A percentile compares a stretch with the other conserved stretches of the same genome.
These are phyloP conservation scores for Tachypleus tridentatus DNA, from an alignment of 1,140 invertebrate species.

Conservation along the genomic window DNA sequence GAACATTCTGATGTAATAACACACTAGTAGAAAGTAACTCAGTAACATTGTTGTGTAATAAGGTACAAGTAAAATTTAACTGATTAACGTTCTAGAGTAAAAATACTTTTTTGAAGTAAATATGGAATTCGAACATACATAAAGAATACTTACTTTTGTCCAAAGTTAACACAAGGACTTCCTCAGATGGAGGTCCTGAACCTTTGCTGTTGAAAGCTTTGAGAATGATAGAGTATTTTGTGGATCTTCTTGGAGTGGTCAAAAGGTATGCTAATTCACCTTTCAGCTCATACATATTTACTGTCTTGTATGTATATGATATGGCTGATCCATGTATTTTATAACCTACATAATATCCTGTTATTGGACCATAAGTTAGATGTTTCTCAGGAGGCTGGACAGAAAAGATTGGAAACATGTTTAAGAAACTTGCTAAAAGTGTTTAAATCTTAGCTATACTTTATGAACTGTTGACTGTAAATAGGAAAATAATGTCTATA, in stretches of 20 bases:
- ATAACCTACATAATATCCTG: constrained; percentile 52
- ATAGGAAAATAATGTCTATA: too few species aligned
- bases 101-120: too few species aligned
- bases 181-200: constrained; percentile 24
- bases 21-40: too few species aligned
- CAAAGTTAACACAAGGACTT: constrained; percentile 21
- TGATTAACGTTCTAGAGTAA: too few species aligned
- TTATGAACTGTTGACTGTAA: too few species aligned
- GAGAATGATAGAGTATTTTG: constrained; percentile 23
- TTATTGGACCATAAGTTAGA: constrained; percentile 62
- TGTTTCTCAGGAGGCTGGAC: constrained; percentile 56
- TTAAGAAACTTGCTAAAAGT: not conserved
- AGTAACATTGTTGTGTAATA: too few species aligned
- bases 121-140: too few species aligned
- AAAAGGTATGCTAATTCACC: constrained; percentile 21
- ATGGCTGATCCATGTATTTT: constrained; percentile 30
- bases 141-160: constrained; percentile 39
- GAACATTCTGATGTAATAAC: too few species aligned
- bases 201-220: constrained; percentile 26
- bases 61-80: too few species aligned
- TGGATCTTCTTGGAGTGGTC: constrained; percentile 20
- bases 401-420: not conserved
- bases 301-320: constrained; percentile 75
- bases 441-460: too few species aligned
- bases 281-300: constrained; percentile 49